Evolutionary conservation across 2,797 vertebrate species (phyloP).

Genomic region (Muscicapa striata): DNA sequence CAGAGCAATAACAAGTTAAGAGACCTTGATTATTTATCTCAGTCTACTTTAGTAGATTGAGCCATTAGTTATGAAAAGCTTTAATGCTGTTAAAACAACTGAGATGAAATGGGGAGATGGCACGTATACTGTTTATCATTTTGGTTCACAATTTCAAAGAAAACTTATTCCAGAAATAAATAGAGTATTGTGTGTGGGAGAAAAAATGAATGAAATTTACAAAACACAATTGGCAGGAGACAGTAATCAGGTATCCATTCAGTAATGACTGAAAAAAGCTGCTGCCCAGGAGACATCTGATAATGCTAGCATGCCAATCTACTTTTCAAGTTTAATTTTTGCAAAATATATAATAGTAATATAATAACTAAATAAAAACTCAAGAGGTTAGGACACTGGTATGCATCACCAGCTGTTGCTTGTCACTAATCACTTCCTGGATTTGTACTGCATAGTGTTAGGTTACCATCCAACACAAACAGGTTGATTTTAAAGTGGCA

Average conservation of each 20-base stretch:
- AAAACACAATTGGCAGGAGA: neutral
- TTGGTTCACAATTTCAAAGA: neutral
- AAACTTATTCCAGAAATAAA: neutral
- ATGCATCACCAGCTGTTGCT: neutral
- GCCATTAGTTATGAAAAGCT: neutral
- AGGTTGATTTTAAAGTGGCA: neutral
- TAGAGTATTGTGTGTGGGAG: neutral
- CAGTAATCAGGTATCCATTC: neutral
- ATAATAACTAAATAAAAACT: neutral
- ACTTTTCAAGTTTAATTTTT: neutral
- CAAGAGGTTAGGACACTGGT: neutral
- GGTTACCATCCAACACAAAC: neutral
- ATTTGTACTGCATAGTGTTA: neutral
- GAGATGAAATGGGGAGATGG: neutral
- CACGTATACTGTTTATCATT: neutral
- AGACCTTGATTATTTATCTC: constrained; percentile 24
- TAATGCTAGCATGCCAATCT: neutral
- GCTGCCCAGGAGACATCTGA: neutral
- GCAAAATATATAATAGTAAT: neutral
- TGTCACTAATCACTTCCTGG: neutral
- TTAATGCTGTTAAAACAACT: neutral
- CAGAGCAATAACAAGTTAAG: neutral
- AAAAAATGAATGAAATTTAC: neutral
- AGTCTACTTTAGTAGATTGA: neutral
- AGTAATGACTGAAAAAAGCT: neutral